phyloP scores from a whole-genome alignment of 2,888 invertebrate genomes.

The Hirtodrosophila alboralis region DNA sequence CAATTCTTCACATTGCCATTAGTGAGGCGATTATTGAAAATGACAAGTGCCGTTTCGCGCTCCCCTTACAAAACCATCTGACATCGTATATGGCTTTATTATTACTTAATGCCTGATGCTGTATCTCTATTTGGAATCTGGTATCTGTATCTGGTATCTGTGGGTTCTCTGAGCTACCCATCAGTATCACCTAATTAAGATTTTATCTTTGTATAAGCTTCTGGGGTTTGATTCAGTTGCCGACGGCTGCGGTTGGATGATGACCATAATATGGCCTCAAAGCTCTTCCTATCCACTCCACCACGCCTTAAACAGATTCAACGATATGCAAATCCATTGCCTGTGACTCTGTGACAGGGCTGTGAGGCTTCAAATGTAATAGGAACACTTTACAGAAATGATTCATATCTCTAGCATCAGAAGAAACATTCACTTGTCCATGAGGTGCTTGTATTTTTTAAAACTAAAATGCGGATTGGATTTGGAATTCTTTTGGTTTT shows the following conservation, averaged over 20 bases:
- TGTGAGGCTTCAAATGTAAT: background rate
- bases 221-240: constrained; percentile 24
- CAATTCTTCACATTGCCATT: constrained; percentile 31
- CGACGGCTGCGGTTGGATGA: constrained; percentile 34
- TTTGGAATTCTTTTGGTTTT: too few relatives aligned
- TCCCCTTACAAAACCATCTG: constrained; percentile 7
- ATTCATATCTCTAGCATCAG: too few relatives aligned
- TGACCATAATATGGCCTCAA: constrained; percentile 36
- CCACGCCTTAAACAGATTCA: constrained; percentile 1
- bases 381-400: too few relatives aligned
- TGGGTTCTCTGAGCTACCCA: constrained; percentile 3
- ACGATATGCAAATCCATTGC: constrained; percentile 36
- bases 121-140: too few relatives aligned
- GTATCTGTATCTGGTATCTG: constrained; percentile 9
- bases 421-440: too few relatives aligned
- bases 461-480: too few relatives aligned
- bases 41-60: constrained; percentile 45
- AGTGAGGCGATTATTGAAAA: constrained; percentile 51
- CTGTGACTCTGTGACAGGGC: background rate
- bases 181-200: constrained; percentile 41
- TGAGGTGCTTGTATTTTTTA: too few relatives aligned
- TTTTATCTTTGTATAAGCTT: constrained; percentile 38
- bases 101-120: constrained; percentile 39
- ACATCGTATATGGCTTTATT: constrained; percentile 23
- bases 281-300: constrained; percentile 3